Base-by-base conservation (phyloP, 2,113 vertebrate genomes). In the Burhinus oedicnemus region DNA sequence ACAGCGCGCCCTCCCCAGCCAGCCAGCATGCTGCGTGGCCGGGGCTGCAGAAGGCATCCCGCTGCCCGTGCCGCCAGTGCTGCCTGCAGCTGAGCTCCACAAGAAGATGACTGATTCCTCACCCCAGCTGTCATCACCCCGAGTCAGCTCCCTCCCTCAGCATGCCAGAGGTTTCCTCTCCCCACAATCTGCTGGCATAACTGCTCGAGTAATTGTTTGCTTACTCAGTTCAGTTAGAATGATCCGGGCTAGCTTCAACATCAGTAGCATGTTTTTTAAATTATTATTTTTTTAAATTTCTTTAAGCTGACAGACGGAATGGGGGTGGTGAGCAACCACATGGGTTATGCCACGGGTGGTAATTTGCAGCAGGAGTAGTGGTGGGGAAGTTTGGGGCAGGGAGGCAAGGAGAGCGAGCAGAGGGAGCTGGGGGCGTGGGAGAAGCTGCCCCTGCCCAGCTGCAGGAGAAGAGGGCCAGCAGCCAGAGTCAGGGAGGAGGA, bases 1-100 rank as follows among this genome's bases (percentile, higher is more conserved):
- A 15, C 8, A 16, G 11, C 78, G 42, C 30, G 42, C 8, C 30
- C 16, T 64, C 17, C 44, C 16, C 22, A 52, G 34, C 30, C 7
- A 0, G 25, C 0, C 0, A 47, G 44, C 17, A 23, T 0, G 2
- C 18, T 12, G 15, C 15, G 30, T 36, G 22, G 29, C 45, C 2
- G 2, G 6, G n/a, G 23, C 52, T 58, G 51, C 42, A 61, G n/a
- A 81, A 89, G 40, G 44, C 40, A 81, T 54, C 15, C 30, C 2
- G 0, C 11, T 45, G 21, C 27, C 7, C 0, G 2, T 4, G 3
- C 44, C 4, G 3, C 54, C 0, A 0, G 18, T 13, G 44, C 26
- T 85, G 30, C 54, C 38, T 25, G 30, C 27, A 62, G 77, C 60
- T 70, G 45, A 72, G 15, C 54, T 60, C 29, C 0, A 1, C 0